phyloP scores from a whole-genome alignment of 2,888 invertebrate genomes.

The Drosophila sordidula region DNA sequence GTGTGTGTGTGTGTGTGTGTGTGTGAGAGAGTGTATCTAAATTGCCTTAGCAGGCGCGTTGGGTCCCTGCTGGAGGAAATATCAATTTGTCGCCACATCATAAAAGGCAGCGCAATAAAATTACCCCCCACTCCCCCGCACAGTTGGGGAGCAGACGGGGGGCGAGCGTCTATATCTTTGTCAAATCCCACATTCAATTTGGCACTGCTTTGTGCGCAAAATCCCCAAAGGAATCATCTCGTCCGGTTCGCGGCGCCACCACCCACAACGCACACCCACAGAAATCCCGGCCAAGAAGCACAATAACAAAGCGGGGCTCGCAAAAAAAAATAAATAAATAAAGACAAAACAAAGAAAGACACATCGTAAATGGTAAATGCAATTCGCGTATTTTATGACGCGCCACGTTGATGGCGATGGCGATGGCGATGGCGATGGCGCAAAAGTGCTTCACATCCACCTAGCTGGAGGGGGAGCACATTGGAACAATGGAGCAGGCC shows the following conservation, averaged over 20 bases:
- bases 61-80: constrained; percentile 61
- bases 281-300: constrained; percentile 54
- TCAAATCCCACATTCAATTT: constrained; percentile 82
- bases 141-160: constrained; percentile 30
- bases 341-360: constrained; percentile 60
- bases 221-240: constrained; percentile 81
- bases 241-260: constrained; percentile 43
- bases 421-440: constrained; percentile 43
- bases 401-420: constrained; percentile 76
- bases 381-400: constrained; percentile 83
- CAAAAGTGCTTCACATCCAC: constrained; percentile 71
- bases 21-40: constrained; percentile 52
- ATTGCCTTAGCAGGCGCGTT: constrained; percentile 67
- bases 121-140: constrained; percentile 50
- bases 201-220: constrained; percentile 79
- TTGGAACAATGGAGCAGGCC: constrained; percentile 56
- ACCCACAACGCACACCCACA: constrained; percentile 11
- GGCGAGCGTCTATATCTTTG: constrained; percentile 58
- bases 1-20: constrained; percentile 19
- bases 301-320: constrained; percentile 52
- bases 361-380: constrained; percentile 81
- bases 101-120: constrained; percentile 83
- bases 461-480: constrained; percentile 19
- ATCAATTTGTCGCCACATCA: constrained; percentile 82
- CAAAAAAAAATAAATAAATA: constrained; percentile 20